Evolutionary conservation across 2,113 vertebrate genomes (phyloP).

Genomic region (Trichechus manatus): DNA sequence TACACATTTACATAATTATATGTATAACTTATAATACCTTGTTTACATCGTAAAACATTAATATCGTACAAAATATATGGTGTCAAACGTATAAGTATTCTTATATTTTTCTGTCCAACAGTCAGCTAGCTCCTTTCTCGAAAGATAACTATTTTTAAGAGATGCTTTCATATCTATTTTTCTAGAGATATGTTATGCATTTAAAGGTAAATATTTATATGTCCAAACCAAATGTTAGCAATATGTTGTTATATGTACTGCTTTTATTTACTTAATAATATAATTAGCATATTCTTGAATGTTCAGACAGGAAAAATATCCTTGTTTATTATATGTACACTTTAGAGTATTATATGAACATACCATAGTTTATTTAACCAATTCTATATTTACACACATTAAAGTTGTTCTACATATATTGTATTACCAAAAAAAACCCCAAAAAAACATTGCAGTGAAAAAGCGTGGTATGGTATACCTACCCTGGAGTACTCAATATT

Average conservation of each 20-base stretch:
- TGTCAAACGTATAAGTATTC: background rate
- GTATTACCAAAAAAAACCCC: too few relatives aligned
- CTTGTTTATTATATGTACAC: background rate
- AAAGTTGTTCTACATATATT: background rate
- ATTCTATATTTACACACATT: background rate
- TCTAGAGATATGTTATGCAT: background rate
- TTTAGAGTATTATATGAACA: background rate
- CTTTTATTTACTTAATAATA: background rate
- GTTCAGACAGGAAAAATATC: background rate
- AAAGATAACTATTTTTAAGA: background rate
- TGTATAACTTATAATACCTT: background rate
- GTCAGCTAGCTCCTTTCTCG: background rate
- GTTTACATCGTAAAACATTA: conserved; percentile 21
- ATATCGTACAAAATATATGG: background rate
- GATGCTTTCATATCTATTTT: background rate
- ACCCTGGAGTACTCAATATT: background rate
- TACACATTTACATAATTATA: too few relatives aligned
- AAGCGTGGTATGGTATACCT: background rate
- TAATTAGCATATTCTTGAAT: background rate
- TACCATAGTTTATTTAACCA: background rate
- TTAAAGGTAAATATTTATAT: background rate
- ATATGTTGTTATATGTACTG: background rate
- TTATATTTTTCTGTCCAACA: background rate
- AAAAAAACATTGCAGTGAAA: background rate
- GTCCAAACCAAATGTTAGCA: background rate